Conservation (phyloP, 2,797 vertebrate species). For the Myripristis jacobus region DNA sequence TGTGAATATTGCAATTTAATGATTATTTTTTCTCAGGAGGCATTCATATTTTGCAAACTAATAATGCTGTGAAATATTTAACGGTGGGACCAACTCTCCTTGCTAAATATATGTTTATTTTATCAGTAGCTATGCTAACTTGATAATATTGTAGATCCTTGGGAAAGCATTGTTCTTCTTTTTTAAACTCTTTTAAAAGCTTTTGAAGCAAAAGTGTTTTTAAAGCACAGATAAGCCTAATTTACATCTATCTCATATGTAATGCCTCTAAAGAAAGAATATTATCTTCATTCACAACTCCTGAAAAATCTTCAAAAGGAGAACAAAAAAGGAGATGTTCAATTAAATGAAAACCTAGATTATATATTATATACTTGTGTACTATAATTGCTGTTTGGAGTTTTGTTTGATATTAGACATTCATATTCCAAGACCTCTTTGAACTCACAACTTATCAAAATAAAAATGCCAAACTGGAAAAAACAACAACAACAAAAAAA, state of each 20-base stretch:
- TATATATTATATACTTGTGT: background rate
- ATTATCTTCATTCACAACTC: slow-evolving; percentile 14
- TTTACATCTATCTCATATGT: slow-evolving; percentile 14
- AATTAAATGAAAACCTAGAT: slow-evolving; percentile 20
- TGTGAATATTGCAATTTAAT: slow-evolving; percentile 29
- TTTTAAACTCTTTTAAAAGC: background rate
- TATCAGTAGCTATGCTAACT: background rate
- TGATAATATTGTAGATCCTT: slow-evolving; percentile 11
- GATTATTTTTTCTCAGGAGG: slow-evolving; percentile 12
- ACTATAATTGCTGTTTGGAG: slow-evolving; percentile 5
- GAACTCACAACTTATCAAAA: slow-evolving; percentile 17
- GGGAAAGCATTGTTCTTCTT: background rate
- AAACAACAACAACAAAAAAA: slow-evolving; percentile 30
- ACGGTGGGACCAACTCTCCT: slow-evolving; percentile 17
- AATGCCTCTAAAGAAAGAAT: slow-evolving; percentile 30
- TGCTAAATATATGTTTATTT: slow-evolving; percentile 31
- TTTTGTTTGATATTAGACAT: slow-evolving; percentile 17
- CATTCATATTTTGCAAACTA: slow-evolving; percentile 41
- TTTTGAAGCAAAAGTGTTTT: background rate
- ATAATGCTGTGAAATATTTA: slow-evolving; percentile 20
- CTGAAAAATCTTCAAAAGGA: slow-evolving; percentile 21
- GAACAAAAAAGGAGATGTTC: slow-evolving; percentile 16
- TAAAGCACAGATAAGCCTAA: slow-evolving; percentile 9
- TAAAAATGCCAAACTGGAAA: slow-evolving; percentile 44
- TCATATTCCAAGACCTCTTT: slow-evolving; percentile 1